Evolutionary conservation across 2,113 vertebrate species (phyloP), one percentile per base, ranked within the genome.

Genomic region (Oreotragus oreotragus): DNA sequence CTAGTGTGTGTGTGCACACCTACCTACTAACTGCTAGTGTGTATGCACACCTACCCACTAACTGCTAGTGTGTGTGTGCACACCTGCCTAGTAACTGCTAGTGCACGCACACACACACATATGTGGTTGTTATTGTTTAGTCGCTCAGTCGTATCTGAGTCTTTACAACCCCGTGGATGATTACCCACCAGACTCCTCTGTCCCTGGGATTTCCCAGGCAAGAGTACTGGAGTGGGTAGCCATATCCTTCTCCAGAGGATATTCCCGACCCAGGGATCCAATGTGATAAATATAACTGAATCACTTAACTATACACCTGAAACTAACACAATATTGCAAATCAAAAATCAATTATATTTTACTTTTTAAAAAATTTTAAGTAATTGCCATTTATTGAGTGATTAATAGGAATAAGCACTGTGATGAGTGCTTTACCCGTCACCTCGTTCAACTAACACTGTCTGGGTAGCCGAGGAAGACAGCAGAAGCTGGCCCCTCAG

Each of bases 401-500:
- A 86, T 83, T 39, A 5, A 6, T 45, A 14, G 17, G 28, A 79
- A 14, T 76, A 30, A 91, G 19, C 14, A 16, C 7, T 53, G 10
- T 70, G 43, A 6, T 87, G 17, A 21, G 12, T 28, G 28, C 8
- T 36, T 70, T 60, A 23, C 36, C 25, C 19, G 23, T 30, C 3
- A 55, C 84, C 33, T 49, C 33, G 43, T 13, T 55, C 36, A 43
- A 53, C 28, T 51, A 25, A 47, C 11, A 27, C 13, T 19, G 2
- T 43, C 13, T 55, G 16, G 4, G 6, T 2, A 36, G 45, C 49
- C 21, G 7, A 77, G 36, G 23, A 55, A 95, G 30, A 5, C 3
- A 25, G 33, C 7, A 21, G 57, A 49, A 33, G 2, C 16, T 12
- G 33, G 10, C n/a, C 13, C 5, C 27, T 83, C 27, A 0, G 1